phyloP scores from a whole-genome alignment of 1,140 invertebrate species.

The Drosophila carrolli region DNA sequence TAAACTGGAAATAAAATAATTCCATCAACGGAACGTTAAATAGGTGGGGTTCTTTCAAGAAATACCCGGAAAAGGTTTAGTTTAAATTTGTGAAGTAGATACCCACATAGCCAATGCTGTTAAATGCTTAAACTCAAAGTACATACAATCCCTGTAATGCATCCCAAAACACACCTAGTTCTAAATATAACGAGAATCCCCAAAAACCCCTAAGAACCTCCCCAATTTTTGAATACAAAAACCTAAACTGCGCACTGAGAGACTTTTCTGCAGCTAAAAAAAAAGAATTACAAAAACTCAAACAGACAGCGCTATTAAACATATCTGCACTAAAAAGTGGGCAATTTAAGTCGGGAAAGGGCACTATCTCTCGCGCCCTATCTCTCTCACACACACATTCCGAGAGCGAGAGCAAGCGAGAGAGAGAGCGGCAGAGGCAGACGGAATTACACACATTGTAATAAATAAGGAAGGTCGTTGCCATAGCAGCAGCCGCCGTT shows the following conservation, averaged over 20 bases:
- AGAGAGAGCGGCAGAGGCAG: constrained; percentile 30
- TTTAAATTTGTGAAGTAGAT: too few species aligned
- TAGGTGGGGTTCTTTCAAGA: background rate
- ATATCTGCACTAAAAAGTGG: constrained; percentile 78
- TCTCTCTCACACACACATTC: constrained; percentile 42
- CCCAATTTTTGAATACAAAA: constrained; percentile 1
- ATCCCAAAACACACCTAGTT: constrained; percentile 4
- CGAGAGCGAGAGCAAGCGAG: constrained; percentile 9
- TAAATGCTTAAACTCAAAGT: too few species aligned
- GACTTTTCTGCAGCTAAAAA: constrained; percentile 32
- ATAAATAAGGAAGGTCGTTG: constrained; percentile 84
- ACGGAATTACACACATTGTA: constrained; percentile 77
- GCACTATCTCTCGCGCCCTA: constrained; percentile 3
- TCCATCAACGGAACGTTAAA: background rate
- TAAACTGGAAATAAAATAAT: constrained; percentile 34
- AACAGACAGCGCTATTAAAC: constrained; percentile 69
- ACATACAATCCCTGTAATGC: background rate
- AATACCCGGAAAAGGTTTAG: too few species aligned
- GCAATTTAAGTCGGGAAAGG: constrained; percentile 66
- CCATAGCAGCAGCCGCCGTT: constrained; percentile 74
- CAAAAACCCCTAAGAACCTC: constrained; percentile 6
- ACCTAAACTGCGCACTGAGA: constrained; percentile 43
- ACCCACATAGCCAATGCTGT: too few species aligned
- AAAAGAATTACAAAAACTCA: constrained; percentile 28
- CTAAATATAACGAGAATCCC: background rate